Evolutionary conservation across 1,140 invertebrate genomes (phyloP).

Genomic region (Lucilia sericata): DNA sequence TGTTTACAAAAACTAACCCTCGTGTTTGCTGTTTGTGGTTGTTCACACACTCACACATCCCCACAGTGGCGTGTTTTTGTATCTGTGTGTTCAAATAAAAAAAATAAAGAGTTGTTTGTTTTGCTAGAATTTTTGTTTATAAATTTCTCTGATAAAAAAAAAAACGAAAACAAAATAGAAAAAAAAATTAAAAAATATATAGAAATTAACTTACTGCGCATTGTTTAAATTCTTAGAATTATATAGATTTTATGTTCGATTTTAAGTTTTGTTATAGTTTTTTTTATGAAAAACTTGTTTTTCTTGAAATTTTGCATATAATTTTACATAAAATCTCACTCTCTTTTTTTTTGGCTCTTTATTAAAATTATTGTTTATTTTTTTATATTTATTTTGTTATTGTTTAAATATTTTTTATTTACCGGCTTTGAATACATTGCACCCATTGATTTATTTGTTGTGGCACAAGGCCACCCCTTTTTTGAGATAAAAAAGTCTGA

Average conservation of each 20-base stretch:
- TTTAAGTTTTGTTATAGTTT: background rate
- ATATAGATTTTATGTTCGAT: background rate
- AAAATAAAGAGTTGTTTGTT: conserved; percentile 24
- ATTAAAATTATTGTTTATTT: background rate
- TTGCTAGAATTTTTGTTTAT: background rate
- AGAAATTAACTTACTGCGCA: conserved; percentile 45
- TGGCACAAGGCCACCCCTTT: background rate
- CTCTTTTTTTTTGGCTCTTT: background rate
- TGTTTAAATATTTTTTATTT: background rate
- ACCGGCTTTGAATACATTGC: background rate
- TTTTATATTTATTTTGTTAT: background rate
- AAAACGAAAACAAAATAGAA: background rate
- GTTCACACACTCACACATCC: background rate
- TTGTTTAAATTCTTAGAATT: background rate
- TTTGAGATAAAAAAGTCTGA: too few relatives aligned
- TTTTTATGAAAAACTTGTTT: background rate
- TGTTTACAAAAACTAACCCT: background rate
- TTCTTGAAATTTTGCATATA: background rate
- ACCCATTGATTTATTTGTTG: conserved; percentile 7
- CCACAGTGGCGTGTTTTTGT: conserved; percentile 15
- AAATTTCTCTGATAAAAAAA: background rate
- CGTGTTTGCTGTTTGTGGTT: background rate
- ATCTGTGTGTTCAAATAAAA: background rate
- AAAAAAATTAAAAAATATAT: background rate
- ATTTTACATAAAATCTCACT: background rate